Conservation (phyloP, 2,113 vertebrate genomes). For the Cyanistes caeruleus region DNA sequence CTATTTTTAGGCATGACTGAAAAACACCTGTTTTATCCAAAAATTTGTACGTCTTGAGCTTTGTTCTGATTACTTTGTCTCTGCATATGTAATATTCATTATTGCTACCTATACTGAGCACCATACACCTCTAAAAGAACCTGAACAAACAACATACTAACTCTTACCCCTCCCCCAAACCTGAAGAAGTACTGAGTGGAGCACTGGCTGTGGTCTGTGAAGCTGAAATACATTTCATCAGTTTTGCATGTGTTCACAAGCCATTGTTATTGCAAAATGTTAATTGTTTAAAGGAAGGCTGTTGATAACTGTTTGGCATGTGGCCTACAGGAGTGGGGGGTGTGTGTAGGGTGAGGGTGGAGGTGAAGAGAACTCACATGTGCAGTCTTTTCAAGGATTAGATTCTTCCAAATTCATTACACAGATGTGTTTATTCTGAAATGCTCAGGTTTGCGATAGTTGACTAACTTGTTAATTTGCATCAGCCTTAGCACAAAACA, state of each 20-base stretch:
- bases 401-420: background rate
- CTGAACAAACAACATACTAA: background rate
- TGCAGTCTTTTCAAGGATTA: background rate
- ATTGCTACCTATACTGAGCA: background rate
- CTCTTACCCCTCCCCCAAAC: background rate
- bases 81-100: background rate
- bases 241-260: conserved; percentile 5
- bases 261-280: conserved; percentile 18
- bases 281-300: conserved; percentile 24
- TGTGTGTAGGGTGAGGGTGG: too few relatives aligned
- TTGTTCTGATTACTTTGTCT: background rate
- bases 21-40: background rate
- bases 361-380: background rate
- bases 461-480: background rate
- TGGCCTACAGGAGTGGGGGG: background rate
- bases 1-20: background rate
- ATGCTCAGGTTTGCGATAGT: background rate
- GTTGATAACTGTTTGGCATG: background rate
- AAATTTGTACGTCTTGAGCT: background rate
- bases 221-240: background rate
- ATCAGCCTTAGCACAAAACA: background rate
- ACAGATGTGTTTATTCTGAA: fast-evolving
- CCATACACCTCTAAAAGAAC: fast-evolving
- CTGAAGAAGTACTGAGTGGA: background rate
- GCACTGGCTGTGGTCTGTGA: background rate